Evolutionary conservation across 2,797 vertebrate species (phyloP).

Genomic region (Champsocephalus gunnari): DNA sequence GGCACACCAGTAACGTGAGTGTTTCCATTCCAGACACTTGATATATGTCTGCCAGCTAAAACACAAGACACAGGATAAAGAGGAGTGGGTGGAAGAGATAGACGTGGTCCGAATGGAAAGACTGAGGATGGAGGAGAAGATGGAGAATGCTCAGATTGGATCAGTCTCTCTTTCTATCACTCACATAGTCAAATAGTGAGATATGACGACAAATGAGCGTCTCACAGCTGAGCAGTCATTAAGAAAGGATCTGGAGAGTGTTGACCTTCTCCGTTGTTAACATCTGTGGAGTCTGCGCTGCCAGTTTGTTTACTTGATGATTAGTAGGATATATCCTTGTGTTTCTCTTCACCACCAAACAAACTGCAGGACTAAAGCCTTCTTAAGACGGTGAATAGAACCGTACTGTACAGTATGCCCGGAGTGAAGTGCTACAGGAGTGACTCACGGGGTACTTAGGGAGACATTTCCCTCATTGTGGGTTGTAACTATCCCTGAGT

Average conservation of each 20-base stretch:
- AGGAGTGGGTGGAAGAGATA: conserved; percentile 36
- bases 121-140: conserved; percentile 45
- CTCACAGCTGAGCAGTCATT: conserved; percentile 37
- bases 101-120: conserved; percentile 63
- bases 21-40: conserved; percentile 76
- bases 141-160: conserved; percentile 19
- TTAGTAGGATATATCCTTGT: conserved; percentile 21
- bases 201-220: conserved; percentile 2
- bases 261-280: conserved; percentile 32
- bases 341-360: conserved; percentile 7
- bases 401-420: conserved; percentile 25
- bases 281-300: conserved; percentile 45
- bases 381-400: conserved; percentile 30
- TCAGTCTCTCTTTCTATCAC: conserved; percentile 14
- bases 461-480: conserved; percentile 65
- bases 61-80: conserved; percentile 64
- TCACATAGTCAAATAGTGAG: conserved; percentile 24
- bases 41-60: conserved; percentile 75
- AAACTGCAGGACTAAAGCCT: not conserved
- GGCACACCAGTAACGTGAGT: conserved; percentile 70
- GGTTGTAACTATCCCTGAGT: conserved; percentile 53
- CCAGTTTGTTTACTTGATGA: conserved; percentile 51
- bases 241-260: conserved; percentile 46
- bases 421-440: conserved; percentile 30
- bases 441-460: conserved; percentile 65